These are phyloP conservation scores for Galbula dea DNA, from an alignment of 2,113 vertebrate species.

Conservation along the genomic window DNA sequence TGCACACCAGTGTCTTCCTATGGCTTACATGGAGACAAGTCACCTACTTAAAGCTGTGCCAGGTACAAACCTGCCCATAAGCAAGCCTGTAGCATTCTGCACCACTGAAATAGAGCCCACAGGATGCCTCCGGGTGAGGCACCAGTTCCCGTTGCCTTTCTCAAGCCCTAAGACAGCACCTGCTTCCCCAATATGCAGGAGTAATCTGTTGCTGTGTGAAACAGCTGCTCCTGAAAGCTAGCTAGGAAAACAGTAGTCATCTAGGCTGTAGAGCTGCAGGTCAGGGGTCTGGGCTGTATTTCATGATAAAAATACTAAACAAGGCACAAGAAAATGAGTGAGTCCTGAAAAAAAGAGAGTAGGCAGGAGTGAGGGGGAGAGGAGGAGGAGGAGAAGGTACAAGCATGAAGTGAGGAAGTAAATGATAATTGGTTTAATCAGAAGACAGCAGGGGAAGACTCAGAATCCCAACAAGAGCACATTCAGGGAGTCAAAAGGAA, in stretches of 20 bases:
- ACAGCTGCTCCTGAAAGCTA: not conserved
- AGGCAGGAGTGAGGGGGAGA: not conserved
- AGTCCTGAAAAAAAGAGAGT: not conserved
- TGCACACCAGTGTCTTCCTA: not conserved
- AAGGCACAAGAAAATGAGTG: not conserved
- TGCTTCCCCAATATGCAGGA: not conserved
- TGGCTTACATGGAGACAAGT: not conserved
- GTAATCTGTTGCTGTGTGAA: not conserved
- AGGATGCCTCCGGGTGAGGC: not conserved
- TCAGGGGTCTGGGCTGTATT: accelerated
- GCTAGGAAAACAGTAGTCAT: not conserved
- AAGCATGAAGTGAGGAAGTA: not conserved
- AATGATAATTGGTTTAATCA: not conserved
- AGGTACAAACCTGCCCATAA: not conserved
- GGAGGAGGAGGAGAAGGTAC: not conserved
- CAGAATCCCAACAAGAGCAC: not conserved
- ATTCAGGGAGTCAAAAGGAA: not conserved
- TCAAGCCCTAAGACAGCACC: not conserved
- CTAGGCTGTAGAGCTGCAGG: not conserved
- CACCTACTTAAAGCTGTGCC: not conserved
- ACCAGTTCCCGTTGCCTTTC: not conserved
- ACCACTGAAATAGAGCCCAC: not conserved
- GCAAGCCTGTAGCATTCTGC: not conserved
- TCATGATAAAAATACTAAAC: not conserved
- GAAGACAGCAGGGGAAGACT: not conserved